phyloP scores from a whole-genome alignment of 1,140 invertebrate genomes.

The Drosophila kanapiae region DNA sequence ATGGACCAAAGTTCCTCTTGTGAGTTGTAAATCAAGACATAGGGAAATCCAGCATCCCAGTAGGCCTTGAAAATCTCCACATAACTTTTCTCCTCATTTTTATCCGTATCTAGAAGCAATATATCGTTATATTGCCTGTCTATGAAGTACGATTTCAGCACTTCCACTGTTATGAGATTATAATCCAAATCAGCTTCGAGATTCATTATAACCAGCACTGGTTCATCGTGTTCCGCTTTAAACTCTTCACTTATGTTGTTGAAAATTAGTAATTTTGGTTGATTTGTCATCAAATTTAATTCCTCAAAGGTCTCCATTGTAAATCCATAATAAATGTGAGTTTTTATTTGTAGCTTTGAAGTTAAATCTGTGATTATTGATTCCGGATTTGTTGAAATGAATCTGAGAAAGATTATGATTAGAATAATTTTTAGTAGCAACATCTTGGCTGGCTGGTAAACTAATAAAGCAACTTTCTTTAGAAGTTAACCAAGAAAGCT shows the following conservation, averaged over 20 bases:
- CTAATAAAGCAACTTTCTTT: slow-evolving; percentile 8
- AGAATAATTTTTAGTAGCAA: slow-evolving; percentile 2
- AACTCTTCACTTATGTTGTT: slow-evolving; percentile 29
- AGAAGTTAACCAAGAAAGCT: neutral
- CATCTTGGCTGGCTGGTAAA: slow-evolving; percentile 12
- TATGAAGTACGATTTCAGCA: slow-evolving; percentile 11
- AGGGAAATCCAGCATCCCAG: slow-evolving; percentile 24
- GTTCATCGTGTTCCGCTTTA: slow-evolving; percentile 19
- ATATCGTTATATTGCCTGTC: slow-evolving; percentile 41
- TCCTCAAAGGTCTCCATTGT: neutral
- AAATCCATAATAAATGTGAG: slow-evolving; percentile 16
- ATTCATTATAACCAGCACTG: slow-evolving; percentile 19
- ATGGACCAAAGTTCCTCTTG: slow-evolving; percentile 10
- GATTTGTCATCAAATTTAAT: neutral
- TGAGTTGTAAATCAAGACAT: slow-evolving; percentile 1
- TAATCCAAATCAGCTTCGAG: slow-evolving; percentile 6
- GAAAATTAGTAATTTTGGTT: slow-evolving; percentile 8
- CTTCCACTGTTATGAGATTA: slow-evolving; percentile 2
- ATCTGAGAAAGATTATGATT: neutral
- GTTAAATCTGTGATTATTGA: slow-evolving; percentile 13
- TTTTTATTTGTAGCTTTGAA: slow-evolving; percentile 8
- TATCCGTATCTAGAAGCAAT: slow-evolving; percentile 12
- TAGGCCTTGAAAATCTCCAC: neutral
- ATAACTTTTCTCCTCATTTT: slow-evolving; percentile 7
- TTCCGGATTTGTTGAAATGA: neutral